phyloP scores from a whole-genome alignment of 1,140 invertebrate species.

The Megalopta genalis region DNA sequence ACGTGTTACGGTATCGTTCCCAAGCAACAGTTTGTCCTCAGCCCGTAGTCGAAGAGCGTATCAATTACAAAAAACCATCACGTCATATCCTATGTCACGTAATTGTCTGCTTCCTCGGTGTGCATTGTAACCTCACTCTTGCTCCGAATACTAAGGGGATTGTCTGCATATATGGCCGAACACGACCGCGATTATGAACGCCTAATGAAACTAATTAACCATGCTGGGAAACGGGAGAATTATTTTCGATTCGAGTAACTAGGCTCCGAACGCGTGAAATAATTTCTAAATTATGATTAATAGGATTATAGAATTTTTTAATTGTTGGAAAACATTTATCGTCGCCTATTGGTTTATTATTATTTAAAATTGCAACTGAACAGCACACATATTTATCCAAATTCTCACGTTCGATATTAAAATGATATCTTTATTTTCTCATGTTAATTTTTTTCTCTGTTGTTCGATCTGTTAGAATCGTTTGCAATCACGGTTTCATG shows the following conservation, averaged over 20 bases:
- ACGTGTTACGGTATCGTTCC: background rate
- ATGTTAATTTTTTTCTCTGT: too few relatives aligned
- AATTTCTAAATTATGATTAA: too few relatives aligned
- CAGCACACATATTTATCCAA: too few relatives aligned
- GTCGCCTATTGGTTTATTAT: too few relatives aligned
- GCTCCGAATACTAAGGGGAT: constrained; percentile 33
- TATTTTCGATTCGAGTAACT: background rate
- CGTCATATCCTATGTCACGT: constrained; percentile 49
- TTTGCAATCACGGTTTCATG: too few relatives aligned
- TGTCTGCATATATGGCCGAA: background rate
- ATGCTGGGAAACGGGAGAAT: background rate
- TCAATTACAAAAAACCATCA: constrained; percentile 31
- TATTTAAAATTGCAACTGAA: too few relatives aligned
- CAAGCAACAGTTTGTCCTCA: background rate
- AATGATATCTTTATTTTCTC: too few relatives aligned
- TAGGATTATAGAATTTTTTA: too few relatives aligned
- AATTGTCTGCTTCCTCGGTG: constrained; percentile 40
- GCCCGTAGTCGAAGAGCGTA: constrained; percentile 15
- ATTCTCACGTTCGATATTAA: too few relatives aligned
- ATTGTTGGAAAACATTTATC: too few relatives aligned
- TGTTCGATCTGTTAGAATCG: too few relatives aligned
- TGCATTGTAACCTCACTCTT: constrained; percentile 24
- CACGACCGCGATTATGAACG: background rate
- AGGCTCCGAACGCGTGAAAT: too few relatives aligned
- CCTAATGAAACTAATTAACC: background rate